Conservation (phyloP, 2,113 vertebrate genomes). For the Nothocercus julius region DNA sequence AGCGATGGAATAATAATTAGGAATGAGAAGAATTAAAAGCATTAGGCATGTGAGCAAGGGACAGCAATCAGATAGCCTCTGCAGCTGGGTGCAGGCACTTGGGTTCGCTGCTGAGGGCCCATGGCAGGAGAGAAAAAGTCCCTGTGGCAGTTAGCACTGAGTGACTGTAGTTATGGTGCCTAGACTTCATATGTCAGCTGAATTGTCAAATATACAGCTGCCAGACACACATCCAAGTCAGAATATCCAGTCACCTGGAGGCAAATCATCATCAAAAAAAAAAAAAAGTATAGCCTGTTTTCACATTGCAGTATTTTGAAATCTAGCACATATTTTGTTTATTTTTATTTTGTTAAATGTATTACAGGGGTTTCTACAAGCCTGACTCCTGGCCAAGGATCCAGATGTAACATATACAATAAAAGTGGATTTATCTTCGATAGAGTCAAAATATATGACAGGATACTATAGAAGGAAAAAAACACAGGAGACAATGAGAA, state of each 20-base stretch:
- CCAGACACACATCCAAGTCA: background rate
- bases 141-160: background rate
- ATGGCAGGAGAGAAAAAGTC: background rate
- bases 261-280: background rate
- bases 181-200: background rate
- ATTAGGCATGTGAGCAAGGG: background rate
- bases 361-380: background rate
- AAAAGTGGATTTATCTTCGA: background rate
- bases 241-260: background rate
- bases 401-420: background rate
- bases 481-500: background rate
- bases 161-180: rapidly evolving
- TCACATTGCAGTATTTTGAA: background rate
- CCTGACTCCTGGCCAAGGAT: background rate
- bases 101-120: background rate
- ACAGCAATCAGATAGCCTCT: background rate
- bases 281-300: background rate
- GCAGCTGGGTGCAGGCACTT: background rate
- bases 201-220: background rate
- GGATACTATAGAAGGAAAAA: background rate
- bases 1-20: background rate
- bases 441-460: background rate
- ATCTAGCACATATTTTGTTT: background rate
- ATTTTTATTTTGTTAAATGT: background rate
- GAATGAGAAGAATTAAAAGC: background rate